Evolutionary conservation across 2,113 vertebrate genomes (phyloP), one percentile per base, ranked within the genome.

Genomic region (Echinops telfairi): DNA sequence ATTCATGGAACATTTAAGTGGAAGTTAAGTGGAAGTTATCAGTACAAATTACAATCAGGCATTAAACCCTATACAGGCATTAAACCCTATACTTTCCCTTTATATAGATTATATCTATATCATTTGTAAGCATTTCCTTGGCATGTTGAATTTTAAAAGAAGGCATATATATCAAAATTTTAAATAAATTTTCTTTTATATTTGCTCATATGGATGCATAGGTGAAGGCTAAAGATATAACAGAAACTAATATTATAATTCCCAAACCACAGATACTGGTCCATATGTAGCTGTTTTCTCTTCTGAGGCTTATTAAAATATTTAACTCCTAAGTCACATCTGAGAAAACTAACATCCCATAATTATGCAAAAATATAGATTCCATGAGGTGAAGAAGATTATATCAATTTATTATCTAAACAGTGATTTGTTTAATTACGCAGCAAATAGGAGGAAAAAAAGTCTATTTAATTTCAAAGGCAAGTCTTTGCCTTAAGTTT

Each of bases 311-410:
- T 53, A 29, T 71, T 9, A 38, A 93, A 75, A n/a, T n/a, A 8
- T 53, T 66, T 58, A 29, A 38, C 75, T 88, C 78, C 40, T 77
- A 77, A 19, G 62, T 88, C 22, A 83, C 29, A 53, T 2, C 31
- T 94, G 31, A 94, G 66, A 89, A 73, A 82, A 62, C 62, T 68
- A 91, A 31, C 20, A 60, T 75, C 22, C 27, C 8, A 66, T 7
- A 66, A 58, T 75, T 88, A 43, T 70, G 86, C 80, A 7, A 79
- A 79, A 83, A 75, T 31, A 64, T 58, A 78, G 64, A 82, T 47
- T 70, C 7, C 57, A 29, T 27, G 14, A 92, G 17, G 71, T 2
- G 31, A 25, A 6, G 27, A 78, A 29, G 1, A 78, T 36, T 33
- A 47, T 20, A 86, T 78, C 36, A 77, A 93, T 1, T 88, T 58